Evolutionary conservation across 2,113 vertebrate genomes (phyloP).

Genomic region (Myotis davidii): DNA sequence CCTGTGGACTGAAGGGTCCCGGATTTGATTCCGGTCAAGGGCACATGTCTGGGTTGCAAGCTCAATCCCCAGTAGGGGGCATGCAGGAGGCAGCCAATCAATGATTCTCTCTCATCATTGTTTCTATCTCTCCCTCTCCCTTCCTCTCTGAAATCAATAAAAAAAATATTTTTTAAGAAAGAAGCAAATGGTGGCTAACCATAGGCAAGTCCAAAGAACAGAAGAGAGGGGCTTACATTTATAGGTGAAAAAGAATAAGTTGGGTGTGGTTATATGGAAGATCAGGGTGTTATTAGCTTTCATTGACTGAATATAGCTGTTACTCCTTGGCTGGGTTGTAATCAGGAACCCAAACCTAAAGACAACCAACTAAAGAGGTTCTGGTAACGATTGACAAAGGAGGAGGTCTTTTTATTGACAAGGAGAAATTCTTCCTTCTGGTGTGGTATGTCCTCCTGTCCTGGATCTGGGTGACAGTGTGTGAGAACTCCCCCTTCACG

Average conservation of each 20-base stretch:
- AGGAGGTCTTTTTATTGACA: too few species aligned
- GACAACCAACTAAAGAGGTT: neutral
- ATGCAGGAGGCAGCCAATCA: too few species aligned
- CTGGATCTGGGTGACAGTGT: neutral
- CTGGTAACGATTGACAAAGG: neutral
- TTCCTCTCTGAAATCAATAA: too few species aligned
- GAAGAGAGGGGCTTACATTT: neutral
- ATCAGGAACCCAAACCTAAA: neutral
- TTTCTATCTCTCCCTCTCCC: too few species aligned
- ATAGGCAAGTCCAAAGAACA: neutral
- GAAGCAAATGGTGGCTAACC: neutral
- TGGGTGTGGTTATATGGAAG: neutral
- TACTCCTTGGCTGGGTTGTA: neutral
- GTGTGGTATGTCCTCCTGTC: neutral
- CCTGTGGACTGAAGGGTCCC: too few species aligned
- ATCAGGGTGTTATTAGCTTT: neutral
- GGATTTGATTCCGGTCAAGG: too few species aligned
- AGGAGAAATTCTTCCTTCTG: neutral
- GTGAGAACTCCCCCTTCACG: neutral
- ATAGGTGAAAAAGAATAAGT: neutral
- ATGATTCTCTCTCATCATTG: too few species aligned
- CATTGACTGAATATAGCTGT: neutral
- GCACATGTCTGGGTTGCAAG: too few species aligned
- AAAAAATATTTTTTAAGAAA: conserved; percentile 22
- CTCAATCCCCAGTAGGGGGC: too few species aligned